Conservation (phyloP, 2,888 invertebrate genomes). For the Dioctria rufipes region DNA sequence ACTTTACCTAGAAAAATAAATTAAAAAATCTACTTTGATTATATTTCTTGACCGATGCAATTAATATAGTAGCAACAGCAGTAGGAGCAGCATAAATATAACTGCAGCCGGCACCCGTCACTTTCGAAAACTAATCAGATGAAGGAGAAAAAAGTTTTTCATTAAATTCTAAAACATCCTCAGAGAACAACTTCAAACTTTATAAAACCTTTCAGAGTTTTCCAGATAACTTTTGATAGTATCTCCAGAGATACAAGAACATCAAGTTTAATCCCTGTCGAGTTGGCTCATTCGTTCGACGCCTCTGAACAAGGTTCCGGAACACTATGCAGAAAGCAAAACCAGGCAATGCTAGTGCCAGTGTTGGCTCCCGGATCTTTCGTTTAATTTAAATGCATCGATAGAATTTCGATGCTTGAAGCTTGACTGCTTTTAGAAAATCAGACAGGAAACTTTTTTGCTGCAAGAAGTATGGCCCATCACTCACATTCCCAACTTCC, state of each 20-base stretch:
- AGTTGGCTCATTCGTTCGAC: slow-evolving; percentile 34
- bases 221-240: slow-evolving; percentile 47
- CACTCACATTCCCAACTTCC: slow-evolving; percentile 23
- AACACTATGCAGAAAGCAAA: slow-evolving; percentile 3
- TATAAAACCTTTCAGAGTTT: slow-evolving; percentile 30
- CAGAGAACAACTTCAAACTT: slow-evolving; percentile 37
- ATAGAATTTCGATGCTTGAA: slow-evolving; percentile 30
- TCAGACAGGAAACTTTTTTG: slow-evolving; percentile 25
- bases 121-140: slow-evolving; percentile 44
- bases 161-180: slow-evolving; percentile 48
- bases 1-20: too few relatives aligned
- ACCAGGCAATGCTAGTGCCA: background rate
- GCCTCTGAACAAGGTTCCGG: slow-evolving; percentile 30
- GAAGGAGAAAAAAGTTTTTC: slow-evolving; percentile 40
- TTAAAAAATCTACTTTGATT: too few relatives aligned
- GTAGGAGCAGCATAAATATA: background rate
- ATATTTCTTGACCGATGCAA: too few relatives aligned
- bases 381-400: slow-evolving; percentile 51
- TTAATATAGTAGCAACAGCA: too few relatives aligned
- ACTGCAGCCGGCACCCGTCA: slow-evolving; percentile 42
- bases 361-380: slow-evolving; percentile 1
- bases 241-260: slow-evolving; percentile 38
- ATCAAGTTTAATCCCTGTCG: slow-evolving; percentile 51
- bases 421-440: background rate
- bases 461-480: slow-evolving; percentile 41